phyloP scores from a whole-genome alignment of 2,888 invertebrate species.

The Archips xylosteana region DNA sequence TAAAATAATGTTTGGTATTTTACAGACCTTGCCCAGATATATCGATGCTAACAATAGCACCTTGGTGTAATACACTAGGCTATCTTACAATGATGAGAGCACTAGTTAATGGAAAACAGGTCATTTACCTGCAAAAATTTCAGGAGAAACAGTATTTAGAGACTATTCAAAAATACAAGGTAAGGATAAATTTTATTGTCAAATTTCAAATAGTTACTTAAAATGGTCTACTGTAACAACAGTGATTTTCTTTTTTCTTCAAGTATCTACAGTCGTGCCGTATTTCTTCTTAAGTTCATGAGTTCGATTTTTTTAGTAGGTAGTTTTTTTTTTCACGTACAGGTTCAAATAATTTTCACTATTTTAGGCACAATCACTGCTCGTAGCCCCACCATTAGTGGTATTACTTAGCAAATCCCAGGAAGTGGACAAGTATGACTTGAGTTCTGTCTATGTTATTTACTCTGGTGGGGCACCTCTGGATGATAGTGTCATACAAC shows the following conservation, averaged over 20 bases:
- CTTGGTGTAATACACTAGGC: conserved; percentile 70
- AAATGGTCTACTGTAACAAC: too few relatives aligned
- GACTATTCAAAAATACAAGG: conserved; percentile 68
- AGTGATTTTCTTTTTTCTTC: too few relatives aligned
- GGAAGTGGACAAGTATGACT: conserved; percentile 58
- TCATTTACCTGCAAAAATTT: conserved; percentile 61
- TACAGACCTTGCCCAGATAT: conserved; percentile 46
- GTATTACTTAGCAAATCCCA: conserved; percentile 63
- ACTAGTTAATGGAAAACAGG: conserved; percentile 51
- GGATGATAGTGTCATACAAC: conserved; percentile 53
- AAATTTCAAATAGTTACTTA: too few relatives aligned
- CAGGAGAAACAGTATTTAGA: conserved; percentile 60
- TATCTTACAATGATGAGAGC: conserved; percentile 52
- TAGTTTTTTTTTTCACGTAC: too few relatives aligned
- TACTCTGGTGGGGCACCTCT: conserved; percentile 69
- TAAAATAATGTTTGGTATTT: neutral
- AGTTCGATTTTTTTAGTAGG: too few relatives aligned
- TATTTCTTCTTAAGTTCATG: too few relatives aligned
- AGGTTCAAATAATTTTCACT: neutral
- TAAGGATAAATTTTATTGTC: conserved; percentile 43
- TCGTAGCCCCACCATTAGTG: conserved; percentile 63
- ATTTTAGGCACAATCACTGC: conserved; percentile 57
- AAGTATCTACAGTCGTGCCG: too few relatives aligned
- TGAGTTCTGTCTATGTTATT: conserved; percentile 62
- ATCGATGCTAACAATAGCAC: conserved; percentile 56